Conservation (phyloP, 2,888 invertebrate genomes). For the Gastrophysa polygoni region DNA sequence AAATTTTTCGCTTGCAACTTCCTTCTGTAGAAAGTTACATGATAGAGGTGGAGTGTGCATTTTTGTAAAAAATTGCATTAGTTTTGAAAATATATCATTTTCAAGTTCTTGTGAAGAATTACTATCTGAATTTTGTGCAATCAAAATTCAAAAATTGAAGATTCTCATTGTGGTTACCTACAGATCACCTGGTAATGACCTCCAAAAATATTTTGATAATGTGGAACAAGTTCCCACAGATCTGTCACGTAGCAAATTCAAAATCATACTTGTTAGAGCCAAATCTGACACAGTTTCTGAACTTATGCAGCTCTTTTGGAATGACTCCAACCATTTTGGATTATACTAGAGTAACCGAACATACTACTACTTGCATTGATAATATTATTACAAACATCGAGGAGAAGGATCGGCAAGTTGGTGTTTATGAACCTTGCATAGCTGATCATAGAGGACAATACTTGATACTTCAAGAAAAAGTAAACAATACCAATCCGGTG, state of each 20-base stretch:
- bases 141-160: conserved; percentile 6
- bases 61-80: conserved; percentile 6
- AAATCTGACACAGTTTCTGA: conserved; percentile 8
- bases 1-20: no score
- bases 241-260: conserved; percentile 1
- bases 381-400: conserved; percentile 11
- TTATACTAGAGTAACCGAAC: no score
- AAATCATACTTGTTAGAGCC: conserved; percentile 9
- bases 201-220: conserved; percentile 2
- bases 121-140: conserved; percentile 16
- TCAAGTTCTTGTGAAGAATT: conserved; percentile 12
- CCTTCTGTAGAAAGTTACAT: no score
- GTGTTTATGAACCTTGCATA: no score
- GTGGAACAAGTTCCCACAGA: conserved; percentile 9
- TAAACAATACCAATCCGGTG: background rate
- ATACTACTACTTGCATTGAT: no score
- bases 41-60: no score
- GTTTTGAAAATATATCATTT: conserved; percentile 15
- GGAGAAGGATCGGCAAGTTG: conserved; percentile 6
- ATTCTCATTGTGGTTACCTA: conserved; percentile 11
- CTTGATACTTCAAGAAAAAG: background rate
- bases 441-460: conserved; percentile 1
- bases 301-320: conserved; percentile 12
- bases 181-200: conserved; percentile 1
- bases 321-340: conserved; percentile 12